Evolutionary conservation across 92 coral and sea anemone genomes (phyloP).

Genomic region (Phenganax marumi): DNA sequence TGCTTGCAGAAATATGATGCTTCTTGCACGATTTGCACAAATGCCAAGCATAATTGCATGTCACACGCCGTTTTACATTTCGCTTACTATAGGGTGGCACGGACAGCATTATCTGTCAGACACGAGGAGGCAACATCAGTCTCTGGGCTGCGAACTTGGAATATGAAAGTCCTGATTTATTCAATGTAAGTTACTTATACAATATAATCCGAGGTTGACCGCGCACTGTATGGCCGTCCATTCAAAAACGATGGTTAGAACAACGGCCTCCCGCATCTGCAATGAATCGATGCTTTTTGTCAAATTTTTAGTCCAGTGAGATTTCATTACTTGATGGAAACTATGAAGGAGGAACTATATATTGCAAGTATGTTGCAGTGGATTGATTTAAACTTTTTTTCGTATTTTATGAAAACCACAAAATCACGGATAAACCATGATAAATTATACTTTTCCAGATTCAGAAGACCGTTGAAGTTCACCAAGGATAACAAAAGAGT

Average conservation of each 20-base stretch:
- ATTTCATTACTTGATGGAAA: neutral
- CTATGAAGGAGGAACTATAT: neutral
- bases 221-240: too few relatives aligned
- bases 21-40: neutral
- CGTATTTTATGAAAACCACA: neutral
- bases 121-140: neutral
- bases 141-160: slow-evolving; percentile 29
- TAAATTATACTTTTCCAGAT: neutral
- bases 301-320: neutral
- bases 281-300: neutral
- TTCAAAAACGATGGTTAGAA: too few relatives aligned
- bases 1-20: neutral
- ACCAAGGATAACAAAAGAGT: neutral
- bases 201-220: too few relatives aligned
- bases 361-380: slow-evolving; percentile 29
- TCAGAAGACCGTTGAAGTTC: slow-evolving; percentile 11
- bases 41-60: neutral
- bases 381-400: neutral
- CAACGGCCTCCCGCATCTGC: too few relatives aligned
- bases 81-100: neutral
- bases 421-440: neutral
- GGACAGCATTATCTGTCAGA: slow-evolving; percentile 24
- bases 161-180: slow-evolving; percentile 8
- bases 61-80: neutral
- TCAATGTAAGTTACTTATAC: neutral